Conservation (phyloP, 1,140 invertebrate species). For the Sycophaga agraensis region DNA sequence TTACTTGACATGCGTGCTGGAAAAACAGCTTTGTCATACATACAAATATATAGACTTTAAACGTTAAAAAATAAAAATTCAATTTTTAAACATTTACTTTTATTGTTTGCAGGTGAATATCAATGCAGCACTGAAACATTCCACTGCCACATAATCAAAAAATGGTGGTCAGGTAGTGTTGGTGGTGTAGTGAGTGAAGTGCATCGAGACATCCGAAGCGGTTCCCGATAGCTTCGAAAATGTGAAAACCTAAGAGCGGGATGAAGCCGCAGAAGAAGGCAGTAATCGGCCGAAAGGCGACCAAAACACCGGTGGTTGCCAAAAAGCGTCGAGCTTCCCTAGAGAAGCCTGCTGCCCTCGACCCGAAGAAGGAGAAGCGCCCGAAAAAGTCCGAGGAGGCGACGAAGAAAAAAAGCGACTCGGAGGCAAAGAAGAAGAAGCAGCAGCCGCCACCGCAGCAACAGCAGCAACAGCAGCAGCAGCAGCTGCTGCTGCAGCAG, state of each 20-base stretch:
- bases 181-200: neutral
- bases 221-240: conserved; percentile 40
- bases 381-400: neutral
- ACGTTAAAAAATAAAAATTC: no score
- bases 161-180: conserved; percentile 25
- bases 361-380: conserved; percentile 30
- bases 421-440: conserved; percentile 39
- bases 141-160: neutral
- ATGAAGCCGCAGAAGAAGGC: conserved; percentile 59
- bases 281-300: conserved; percentile 54
- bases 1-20: no score
- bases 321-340: conserved; percentile 50
- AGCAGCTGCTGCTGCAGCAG: no score
- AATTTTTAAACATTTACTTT: neutral
- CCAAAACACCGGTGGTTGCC: conserved; percentile 50
- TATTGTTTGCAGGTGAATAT: conserved; percentile 1
- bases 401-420: conserved; percentile 27
- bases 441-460: no score
- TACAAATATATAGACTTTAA: neutral
- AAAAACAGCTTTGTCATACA: no score
- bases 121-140: neutral
- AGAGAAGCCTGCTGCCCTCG: conserved; percentile 40
- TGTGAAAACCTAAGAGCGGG: conserved; percentile 45
- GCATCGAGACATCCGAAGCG: neutral
- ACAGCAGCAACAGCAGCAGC: no score